These are phyloP conservation scores for Artibeus jamaicensis DNA, from an alignment of 2,797 vertebrate genomes.

Conservation along the genomic window DNA sequence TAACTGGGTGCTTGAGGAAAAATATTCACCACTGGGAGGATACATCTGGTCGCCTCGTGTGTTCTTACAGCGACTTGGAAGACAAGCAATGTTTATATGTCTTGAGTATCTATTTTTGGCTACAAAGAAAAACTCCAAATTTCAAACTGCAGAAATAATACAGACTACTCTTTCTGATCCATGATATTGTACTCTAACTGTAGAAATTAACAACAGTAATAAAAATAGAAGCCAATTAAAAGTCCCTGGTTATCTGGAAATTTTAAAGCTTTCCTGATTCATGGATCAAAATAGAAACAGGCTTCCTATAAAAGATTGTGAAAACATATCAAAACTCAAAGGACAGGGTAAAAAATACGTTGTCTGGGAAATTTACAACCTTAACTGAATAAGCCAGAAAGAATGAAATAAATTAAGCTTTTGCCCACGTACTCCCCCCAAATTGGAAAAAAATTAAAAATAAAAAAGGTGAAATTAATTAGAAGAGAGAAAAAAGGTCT, in stretches of 20 bases:
- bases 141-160: background rate
- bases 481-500: background rate
- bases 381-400: background rate
- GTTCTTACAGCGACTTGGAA: background rate
- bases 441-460: background rate
- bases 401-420: background rate
- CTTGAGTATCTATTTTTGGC: background rate
- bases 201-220: background rate
- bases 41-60: background rate
- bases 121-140: background rate
- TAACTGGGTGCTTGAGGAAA: background rate
- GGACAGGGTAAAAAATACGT: background rate
- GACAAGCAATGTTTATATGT: background rate
- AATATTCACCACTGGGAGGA: background rate
- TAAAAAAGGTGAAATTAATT: background rate
- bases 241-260: background rate
- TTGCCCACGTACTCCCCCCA: background rate
- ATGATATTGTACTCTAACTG: background rate
- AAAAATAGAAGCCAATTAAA: background rate
- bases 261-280: background rate
- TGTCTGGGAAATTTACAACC: background rate
- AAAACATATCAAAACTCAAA: background rate
- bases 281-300: background rate
- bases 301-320: background rate
- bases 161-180: background rate